Evolutionary conservation across 2,888 invertebrate genomes (phyloP), one percentile per base, ranked within the genome.

Genomic region (Calephelis perditalis): DNA sequence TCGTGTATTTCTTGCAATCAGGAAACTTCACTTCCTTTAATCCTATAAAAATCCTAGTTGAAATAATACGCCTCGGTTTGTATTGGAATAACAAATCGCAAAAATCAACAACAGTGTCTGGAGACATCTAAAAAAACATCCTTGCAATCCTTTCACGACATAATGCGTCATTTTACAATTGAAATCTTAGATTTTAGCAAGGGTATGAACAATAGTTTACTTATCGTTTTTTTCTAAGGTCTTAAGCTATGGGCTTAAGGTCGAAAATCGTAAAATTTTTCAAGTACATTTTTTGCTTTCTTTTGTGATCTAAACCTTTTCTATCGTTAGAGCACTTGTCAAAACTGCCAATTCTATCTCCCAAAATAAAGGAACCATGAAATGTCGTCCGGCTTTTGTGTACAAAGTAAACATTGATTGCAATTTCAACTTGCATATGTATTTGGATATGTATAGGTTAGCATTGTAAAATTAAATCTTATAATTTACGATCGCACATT

Each of bases 331-430:
- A 79, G 82, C 74, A 82, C 75, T 76, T 86, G 89, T 88, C 88
- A 85, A 84, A 79, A 77, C 82, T 80, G 75, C 76, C 82, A 84
- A 87, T 87, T 88, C 49, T 26, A 52, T 26, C 49, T 5, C 49
- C 35, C 49, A 10, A 52, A 26, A 52, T 52, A 52, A 52, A 35
- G 11, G 52, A 7, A 26, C 52, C 49, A 52, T 35, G 52, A 82
- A 83, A 82, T 84, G 84, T 82, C 78, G 77, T 75, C 72, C 84
- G n/a, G n/a, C n/a, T 80, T 82, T 88, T 86, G 86, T 86, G 71
- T 76, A 70, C 67, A 78, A 77, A 79, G 81, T 85, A 87, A 87
- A 89, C 81, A 86, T 84, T 75, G 75, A 26, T 52, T 52, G 52
- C 52, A 52, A 52, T 35, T 52, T 52, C 35, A 52, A 52, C 35